A percentile compares a stretch with the other conserved stretches of the same genome.
These are phyloP conservation scores for Petrocephalus zakoni DNA, from an alignment of 2,113 vertebrate genomes.

Conservation along the genomic window DNA sequence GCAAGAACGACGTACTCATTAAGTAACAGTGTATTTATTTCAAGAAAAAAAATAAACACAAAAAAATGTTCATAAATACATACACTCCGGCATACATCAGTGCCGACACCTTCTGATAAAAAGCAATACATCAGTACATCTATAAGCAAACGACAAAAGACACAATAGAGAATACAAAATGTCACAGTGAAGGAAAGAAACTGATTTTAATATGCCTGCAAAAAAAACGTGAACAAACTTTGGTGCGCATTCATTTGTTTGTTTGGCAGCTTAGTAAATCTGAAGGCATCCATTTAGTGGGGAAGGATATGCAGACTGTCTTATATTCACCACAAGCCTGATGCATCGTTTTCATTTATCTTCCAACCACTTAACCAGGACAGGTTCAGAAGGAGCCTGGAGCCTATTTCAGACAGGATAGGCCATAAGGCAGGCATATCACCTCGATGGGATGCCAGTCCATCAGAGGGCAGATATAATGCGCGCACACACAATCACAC, in stretches of 20 bases:
- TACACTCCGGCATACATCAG: slow-evolving; percentile 50
- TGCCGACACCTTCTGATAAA: slow-evolving; percentile 41
- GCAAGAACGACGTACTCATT: slow-evolving; percentile 12
- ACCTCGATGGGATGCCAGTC: neutral
- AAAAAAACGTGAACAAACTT: slow-evolving; percentile 29
- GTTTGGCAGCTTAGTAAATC: slow-evolving; percentile 1
- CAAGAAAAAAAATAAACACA: slow-evolving; percentile 49
- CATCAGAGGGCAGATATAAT: neutral
- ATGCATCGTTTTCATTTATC: neutral
- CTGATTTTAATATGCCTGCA: slow-evolving; percentile 26
- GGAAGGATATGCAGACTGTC: neutral
- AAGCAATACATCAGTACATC: slow-evolving; percentile 44
- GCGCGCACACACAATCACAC: neutral
- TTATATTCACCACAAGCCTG: neutral
- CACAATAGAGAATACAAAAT: slow-evolving; percentile 36
- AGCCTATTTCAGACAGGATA: neutral
- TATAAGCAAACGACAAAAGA: slow-evolving; percentile 47
- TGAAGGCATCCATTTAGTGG: slow-evolving; percentile 10
- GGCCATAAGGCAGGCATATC: neutral
- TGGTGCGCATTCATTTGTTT: slow-evolving; percentile 29
- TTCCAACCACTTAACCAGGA: neutral
- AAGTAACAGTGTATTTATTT: slow-evolving; percentile 57
- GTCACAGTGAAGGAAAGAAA: slow-evolving; percentile 34
- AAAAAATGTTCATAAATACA: slow-evolving; percentile 61
- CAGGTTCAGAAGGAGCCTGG: neutral